Conservation (phyloP, 35 echinoderm and acorn worm species). For the Apostichopus japonicus region DNA sequence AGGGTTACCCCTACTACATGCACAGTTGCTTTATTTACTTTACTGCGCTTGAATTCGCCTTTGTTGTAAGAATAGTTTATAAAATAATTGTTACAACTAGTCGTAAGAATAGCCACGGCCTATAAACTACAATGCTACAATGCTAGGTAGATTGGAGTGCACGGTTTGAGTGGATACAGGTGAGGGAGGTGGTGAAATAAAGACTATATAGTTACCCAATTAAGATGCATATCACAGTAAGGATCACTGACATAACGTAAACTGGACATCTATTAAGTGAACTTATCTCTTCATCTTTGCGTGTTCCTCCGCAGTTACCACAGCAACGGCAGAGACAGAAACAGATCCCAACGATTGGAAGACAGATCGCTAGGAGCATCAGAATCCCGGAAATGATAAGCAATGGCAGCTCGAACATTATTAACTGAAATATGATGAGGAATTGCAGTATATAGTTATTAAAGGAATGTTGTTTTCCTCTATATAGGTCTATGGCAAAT, state of each 20-base stretch:
- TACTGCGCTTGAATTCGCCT: no score
- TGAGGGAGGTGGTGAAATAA: not conserved
- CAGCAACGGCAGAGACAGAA: slow-evolving; percentile 37
- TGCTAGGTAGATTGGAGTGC: no score
- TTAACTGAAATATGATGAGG: slow-evolving; percentile 3
- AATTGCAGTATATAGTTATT: no score
- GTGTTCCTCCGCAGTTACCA: slow-evolving; percentile 43
- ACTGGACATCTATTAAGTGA: not conserved
- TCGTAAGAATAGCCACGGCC: no score
- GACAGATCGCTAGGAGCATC: not conserved
- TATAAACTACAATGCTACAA: no score
- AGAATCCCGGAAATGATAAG: not conserved
- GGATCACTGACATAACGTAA: not conserved
- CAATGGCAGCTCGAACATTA: slow-evolving; percentile 25
- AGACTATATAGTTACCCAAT: slow-evolving; percentile 10
- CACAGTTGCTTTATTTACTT: no score
- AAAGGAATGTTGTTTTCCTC: no score
- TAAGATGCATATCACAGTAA: not conserved
- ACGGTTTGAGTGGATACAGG: not conserved
- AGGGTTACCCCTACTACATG: no score
- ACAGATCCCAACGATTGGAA: slow-evolving; percentile 7
- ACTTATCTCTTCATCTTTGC: slow-evolving; percentile 42
- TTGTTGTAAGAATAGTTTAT: no score
- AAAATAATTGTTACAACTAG: no score
- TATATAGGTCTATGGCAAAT: no score